Base-by-base conservation (phyloP, 2,888 invertebrate species). In the Eucera pruinosa region DNA sequence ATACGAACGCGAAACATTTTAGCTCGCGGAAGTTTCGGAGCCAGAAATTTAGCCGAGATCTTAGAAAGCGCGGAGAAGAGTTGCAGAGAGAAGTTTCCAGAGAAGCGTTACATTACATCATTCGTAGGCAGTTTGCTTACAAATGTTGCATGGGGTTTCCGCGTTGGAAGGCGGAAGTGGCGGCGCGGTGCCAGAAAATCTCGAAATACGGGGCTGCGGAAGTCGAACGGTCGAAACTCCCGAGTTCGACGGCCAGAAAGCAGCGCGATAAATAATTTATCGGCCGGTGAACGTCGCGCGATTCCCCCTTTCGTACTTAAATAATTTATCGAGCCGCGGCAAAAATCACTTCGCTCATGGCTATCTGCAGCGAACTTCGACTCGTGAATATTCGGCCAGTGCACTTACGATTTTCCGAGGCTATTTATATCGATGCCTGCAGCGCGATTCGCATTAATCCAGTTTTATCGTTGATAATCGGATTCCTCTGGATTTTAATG, bases 211-310 rank as follows among this genome's bases (percentile, higher is more conserved):
- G 7, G 33, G 33, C 3, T 3, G 13, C 61, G 45, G 57, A 62
- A 39, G 58, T 39, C 39, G 45, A 33, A 36, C 57, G 50, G 54
- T 75, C 66, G 76, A 80, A 85, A 85, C 76, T 82, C n/a, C 67
- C 13, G 30, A 62, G 11, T 20, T 3, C 30, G 11, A 47, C 36
- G 43, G 27, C 9, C 64, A 57, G 60, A 47, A 71, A 55, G 54
- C 36, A 2, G 13, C 47, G 39, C 18, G 57, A 69, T 85, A 83
- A 85, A 72, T 85, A 75, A 83, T 85, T 82, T 78, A 85, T 72
- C 74, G 77, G 68, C 66, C 47, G 55, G 13, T 7, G 15, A 41
- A 13, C 20, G 18, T 48, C 27, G 25, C 36, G 18, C 47, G 41
- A 41, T 18, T 18, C 7, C 27, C n/a, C n/a, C n/a, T n/a, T n/a